Evolutionary conservation across 2,888 invertebrate genomes (phyloP).

Genomic region (Epistrophe grossulariae): DNA sequence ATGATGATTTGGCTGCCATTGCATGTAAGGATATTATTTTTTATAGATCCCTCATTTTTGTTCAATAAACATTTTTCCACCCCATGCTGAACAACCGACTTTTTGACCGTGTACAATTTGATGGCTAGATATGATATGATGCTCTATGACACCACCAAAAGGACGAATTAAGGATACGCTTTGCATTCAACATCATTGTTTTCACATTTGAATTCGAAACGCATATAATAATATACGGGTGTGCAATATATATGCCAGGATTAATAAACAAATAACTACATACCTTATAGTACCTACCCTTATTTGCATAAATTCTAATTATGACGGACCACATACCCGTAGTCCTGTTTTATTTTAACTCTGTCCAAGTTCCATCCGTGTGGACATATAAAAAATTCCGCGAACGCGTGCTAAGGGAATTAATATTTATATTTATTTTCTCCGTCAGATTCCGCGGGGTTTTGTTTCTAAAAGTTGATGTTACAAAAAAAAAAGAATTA

Average conservation of each 20-base stretch:
- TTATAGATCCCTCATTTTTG: conserved; percentile 10
- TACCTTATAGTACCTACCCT: too few relatives aligned
- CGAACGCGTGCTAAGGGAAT: conserved; percentile 62
- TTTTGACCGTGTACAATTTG: conserved; percentile 14
- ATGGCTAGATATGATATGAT: conserved; percentile 29
- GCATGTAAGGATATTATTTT: conserved; percentile 25
- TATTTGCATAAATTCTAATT: conserved; percentile 67
- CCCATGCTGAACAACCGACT: conserved; percentile 30
- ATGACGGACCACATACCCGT: conserved; percentile 38
- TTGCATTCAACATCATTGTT: conserved; percentile 55
- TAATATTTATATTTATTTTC: conserved; percentile 7
- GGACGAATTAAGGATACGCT: conserved; percentile 49
- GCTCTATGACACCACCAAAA: conserved; percentile 37
- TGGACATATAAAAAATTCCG: conserved; percentile 47
- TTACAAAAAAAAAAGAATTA: conserved; percentile 18
- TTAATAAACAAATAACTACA: conserved; percentile 47
- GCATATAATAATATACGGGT: conserved; percentile 22
- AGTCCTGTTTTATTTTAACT: conserved; percentile 3
- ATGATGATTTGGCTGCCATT: conserved; percentile 45
- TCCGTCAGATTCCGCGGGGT: conserved; percentile 46
- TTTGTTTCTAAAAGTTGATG: conserved; percentile 55
- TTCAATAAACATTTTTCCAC: conserved; percentile 19
- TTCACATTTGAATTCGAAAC: conserved; percentile 66
- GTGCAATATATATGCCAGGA: conserved; percentile 38
- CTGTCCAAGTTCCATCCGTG: conserved; percentile 40